Evolutionary conservation across 64 coral and sea anemone species (phyloP), one percentile per base, ranked within the genome.

Genomic region (Platygyra sinensis): DNA sequence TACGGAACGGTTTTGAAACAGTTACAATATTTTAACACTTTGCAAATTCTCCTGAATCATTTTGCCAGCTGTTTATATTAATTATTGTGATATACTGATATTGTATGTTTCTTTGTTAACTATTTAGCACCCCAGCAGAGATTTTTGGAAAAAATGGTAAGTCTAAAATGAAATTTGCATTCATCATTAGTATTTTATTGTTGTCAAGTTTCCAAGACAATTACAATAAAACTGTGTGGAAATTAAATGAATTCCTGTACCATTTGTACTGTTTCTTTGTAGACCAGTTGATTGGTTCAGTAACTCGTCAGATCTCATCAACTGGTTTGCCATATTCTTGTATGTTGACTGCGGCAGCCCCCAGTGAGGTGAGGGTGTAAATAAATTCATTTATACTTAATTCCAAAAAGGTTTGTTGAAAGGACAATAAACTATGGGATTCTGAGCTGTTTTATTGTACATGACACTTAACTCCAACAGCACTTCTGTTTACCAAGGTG

Each of bases 251-350:
- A 14, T 74, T 30, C 33, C 33, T 36, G 33, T 31, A 31, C 72
- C 13, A 36, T 36, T 36, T 36, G 3, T 8, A 29, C 32, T 32
- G 14, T 74, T 74, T 9, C 10, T 32, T 72, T 79, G 77, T 20
- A 96, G 94, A 96, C 80, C 46, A 89, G 25, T 36, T 93, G 67
- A 96, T 96, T 81, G 94, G 84, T 30, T 19, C 72, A 28, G 72
- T 93, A 74, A 77, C 76, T 5, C 51, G 87, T 60, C 78, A 90
- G 46, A 42, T 96, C 50, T 79, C 83, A 28, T 73, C 74, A 28
- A 28, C 86, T 25, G 60, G 71, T 76, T 86, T 78, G 11, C 74
- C 88, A 64, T 96, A 96, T 74, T 90, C 94, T 15, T 93, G 91
- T 28, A 87, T 96, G 73, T 88, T 96, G 32, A 96, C 94, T 67